These are phyloP conservation scores for Ctenomys sociabilis DNA, from an alignment of 2,113 vertebrate genomes.

Conservation along the genomic window DNA sequence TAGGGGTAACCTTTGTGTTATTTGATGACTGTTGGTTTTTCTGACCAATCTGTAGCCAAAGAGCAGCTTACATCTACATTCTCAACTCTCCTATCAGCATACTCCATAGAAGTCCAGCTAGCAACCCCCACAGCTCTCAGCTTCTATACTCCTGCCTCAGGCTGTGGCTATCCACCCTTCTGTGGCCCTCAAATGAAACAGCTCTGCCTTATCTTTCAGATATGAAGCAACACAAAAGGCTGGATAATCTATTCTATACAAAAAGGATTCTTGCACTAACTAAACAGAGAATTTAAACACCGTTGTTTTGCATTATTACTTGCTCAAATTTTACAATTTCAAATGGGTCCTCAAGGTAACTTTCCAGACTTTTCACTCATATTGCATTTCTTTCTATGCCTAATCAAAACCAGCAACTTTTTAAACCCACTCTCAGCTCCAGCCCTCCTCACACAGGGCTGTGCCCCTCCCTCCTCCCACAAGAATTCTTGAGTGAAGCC, in stretches of 20 bases:
- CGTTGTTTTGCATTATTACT: neutral
- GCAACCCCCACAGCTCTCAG: neutral
- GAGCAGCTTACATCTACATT: neutral
- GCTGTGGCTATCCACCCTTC: neutral
- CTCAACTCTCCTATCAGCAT: neutral
- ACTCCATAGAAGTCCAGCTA: neutral
- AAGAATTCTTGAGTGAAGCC: neutral
- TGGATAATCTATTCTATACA: neutral
- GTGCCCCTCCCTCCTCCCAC: neutral
- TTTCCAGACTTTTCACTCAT: constrained; percentile 2
- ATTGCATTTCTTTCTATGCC: neutral
- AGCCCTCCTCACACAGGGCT: neutral
- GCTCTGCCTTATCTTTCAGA: neutral
- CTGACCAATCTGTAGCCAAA: neutral
- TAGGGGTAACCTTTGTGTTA: neutral
- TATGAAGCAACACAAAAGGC: rapidly evolving
- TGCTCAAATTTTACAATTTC: constrained; percentile 14
- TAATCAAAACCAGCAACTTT: neutral
- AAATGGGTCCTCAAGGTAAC: neutral
- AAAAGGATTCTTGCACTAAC: neutral
- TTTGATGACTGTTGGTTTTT: neutral
- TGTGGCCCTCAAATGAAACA: neutral
- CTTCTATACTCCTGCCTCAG: rapidly evolving
- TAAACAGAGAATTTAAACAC: constrained; percentile 20
- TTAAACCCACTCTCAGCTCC: neutral